Base-by-base conservation (phyloP, 2,797 vertebrate genomes). In the Sylvilagus floridanus region DNA sequence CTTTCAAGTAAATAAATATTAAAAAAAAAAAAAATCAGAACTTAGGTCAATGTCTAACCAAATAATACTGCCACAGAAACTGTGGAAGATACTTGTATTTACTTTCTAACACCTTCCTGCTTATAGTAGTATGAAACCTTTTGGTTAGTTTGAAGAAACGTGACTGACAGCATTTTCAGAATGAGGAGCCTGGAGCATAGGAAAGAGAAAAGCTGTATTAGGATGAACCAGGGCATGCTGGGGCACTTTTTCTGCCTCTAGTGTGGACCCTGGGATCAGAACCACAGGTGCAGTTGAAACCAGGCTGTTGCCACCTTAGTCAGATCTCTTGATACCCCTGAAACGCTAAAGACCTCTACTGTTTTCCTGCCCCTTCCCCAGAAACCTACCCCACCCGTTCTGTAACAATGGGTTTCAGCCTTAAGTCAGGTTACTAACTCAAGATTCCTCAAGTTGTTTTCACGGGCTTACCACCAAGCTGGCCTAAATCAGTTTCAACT, bases 141-240 rank as follows among this genome's bases (percentile, higher is more conserved):
- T 90, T 62, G 37, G 52, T 69, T 69, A 65, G 47, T 30, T n/a
- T 79, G 26, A n/a, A 95, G 57, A 88, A 79, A 73, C 66, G 54
- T 65, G 52, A 50, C 50, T 81, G 68, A 66, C 92, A 90, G n/a
- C 5, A 89, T 28, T 42, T 93, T 94, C 66, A 69, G 7, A 47
- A 84, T 77, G 28, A 83, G 50, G 37, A 57, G 69, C 37, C 22
- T 63, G 42, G 13, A 54, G 32, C 42, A 42, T n/a, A 84, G 4
- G 47, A 21, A 81, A 83, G 62, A 77, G 72, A 88, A 62, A 69
- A 77, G 50, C n/a, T 37, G 1, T 24, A 30, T 26, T 13, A 65
- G 77, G 30, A 52, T 77, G 2, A n/a, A 92, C 82, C 42, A 1
- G 52, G 71, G 7, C 37, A 42, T 21, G 16, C 14, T 35, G 37